These are phyloP conservation scores for Uropsilus gracilis DNA, from an alignment of 2,113 vertebrate species.

Conservation along the genomic window DNA sequence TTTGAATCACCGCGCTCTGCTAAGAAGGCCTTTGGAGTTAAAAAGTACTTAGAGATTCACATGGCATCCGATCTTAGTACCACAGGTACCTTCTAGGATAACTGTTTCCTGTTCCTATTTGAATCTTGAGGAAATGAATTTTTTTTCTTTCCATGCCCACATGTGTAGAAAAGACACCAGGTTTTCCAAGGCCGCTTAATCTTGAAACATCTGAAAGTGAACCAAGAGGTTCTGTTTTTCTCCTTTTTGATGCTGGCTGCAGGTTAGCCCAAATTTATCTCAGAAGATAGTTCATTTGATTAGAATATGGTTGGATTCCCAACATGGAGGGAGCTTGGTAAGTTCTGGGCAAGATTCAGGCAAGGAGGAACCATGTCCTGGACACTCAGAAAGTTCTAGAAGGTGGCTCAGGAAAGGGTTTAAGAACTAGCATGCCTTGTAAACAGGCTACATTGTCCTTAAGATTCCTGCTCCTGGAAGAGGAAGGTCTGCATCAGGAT, in stretches of 20 bases:
- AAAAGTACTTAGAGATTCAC: not conserved
- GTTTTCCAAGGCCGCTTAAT: not conserved
- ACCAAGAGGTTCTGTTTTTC: not conserved
- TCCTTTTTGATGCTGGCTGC: not conserved
- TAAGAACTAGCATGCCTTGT: accelerated
- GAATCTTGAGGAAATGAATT: not conserved
- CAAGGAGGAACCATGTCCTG: not conserved
- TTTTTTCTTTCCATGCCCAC: not conserved
- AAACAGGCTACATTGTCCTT: not conserved
- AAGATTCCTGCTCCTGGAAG: not conserved
- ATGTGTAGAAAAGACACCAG: not conserved
- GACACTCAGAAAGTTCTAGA: not conserved
- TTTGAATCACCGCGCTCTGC: not conserved
- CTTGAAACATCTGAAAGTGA: not conserved
- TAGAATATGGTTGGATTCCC: constrained; percentile 29
- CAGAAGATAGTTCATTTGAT: not conserved
- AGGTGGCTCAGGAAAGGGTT: too few relatives aligned
- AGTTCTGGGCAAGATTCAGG: not conserved
- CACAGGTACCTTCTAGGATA: not conserved
- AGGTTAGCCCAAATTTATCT: not conserved
- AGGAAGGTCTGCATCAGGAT: too few relatives aligned
- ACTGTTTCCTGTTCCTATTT: not conserved
- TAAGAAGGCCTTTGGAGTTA: not conserved
- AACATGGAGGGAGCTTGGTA: not conserved
- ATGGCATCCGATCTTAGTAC: not conserved